Evolutionary conservation across 2,888 invertebrate genomes (phyloP).

Genomic region (Phortica magna): DNA sequence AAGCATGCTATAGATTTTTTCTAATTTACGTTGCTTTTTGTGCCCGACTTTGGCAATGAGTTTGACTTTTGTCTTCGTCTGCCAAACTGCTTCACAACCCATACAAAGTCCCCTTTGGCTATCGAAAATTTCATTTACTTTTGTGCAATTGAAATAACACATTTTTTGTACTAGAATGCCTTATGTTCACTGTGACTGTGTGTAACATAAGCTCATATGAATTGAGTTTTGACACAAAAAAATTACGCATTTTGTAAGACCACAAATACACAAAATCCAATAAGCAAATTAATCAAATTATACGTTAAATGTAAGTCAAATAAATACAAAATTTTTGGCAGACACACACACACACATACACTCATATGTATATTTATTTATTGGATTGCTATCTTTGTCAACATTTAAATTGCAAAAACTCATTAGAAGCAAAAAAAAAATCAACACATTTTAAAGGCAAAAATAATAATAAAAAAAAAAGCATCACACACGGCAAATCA

Average conservation of each 20-base stretch:
- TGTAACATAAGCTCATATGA: too few relatives aligned
- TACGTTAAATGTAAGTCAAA: neutral
- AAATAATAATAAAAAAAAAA: constrained; percentile 30
- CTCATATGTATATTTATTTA: neutral
- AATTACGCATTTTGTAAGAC: neutral
- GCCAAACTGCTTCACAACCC: too few relatives aligned
- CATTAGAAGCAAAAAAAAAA: constrained; percentile 5
- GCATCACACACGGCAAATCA: constrained; percentile 44
- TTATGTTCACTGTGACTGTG: too few relatives aligned
- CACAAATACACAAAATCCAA: neutral
- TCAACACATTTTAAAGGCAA: neutral
- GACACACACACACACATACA: constrained; percentile 29
- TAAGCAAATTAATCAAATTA: constrained; percentile 1
- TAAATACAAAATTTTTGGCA: neutral
- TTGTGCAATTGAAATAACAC: too few relatives aligned
- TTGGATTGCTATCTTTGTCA: neutral
- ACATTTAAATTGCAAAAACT: constrained; percentile 3
- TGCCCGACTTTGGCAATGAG: constrained; percentile 51
- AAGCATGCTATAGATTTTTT: constrained; percentile 56
- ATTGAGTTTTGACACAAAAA: neutral
- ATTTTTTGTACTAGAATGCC: too few relatives aligned
- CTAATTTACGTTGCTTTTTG: constrained; percentile 68
- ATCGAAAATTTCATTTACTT: too few relatives aligned
- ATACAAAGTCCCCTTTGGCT: too few relatives aligned
- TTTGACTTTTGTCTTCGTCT: too few relatives aligned